Base-by-base conservation (phyloP, 2,888 invertebrate species). In the Toxonevra muliebris region DNA sequence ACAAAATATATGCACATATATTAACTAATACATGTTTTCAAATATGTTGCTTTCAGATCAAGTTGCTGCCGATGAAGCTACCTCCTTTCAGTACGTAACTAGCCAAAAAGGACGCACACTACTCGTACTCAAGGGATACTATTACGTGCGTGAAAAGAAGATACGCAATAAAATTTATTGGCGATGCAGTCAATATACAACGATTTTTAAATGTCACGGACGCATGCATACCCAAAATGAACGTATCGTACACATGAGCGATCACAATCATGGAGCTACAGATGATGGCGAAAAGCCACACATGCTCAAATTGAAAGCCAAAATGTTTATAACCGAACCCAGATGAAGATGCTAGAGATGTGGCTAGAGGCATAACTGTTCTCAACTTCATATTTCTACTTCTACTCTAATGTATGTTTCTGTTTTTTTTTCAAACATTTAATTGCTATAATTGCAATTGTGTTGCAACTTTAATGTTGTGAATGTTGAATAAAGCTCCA, bases 111-210 rank as follows among this genome's bases (percentile, higher is more conserved):
- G 85, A 54, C 81, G 80, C 60, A 76, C 74, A 9, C 77, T 83
- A 70, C 69, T 86, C 17, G 70, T 76, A 10, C 72, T 78, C 55
- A 77, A 80, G 1, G 83, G 82, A 20, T 82, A 72, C 72, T 80
- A 79, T 68, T 86, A 82, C 68, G 82, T 85, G 1, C 78, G 79
- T 12, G 85, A 86, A 64, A 85, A 85, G 72, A 71, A 72, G 17
- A 77, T 83, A 15, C 79, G 80, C 0, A 72, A 75, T 30, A 85
- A 85, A 71, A 79, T 80, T 10, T 86, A 86, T 71, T 86, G 85
- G 85, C 80, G 85, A 42, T 86, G 85, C 71, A 82, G 81, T 1
- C 80, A 84, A 66, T 85, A 85, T 61, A 85, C 85, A 9, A 85
- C 85, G 4, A 66, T 73, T 0, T 62, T 74, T 11, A 82, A 78